Evolutionary conservation across 2,113 vertebrate species (phyloP), one percentile per base, ranked within the genome.

Genomic region (Dascyllus trimaculatus): DNA sequence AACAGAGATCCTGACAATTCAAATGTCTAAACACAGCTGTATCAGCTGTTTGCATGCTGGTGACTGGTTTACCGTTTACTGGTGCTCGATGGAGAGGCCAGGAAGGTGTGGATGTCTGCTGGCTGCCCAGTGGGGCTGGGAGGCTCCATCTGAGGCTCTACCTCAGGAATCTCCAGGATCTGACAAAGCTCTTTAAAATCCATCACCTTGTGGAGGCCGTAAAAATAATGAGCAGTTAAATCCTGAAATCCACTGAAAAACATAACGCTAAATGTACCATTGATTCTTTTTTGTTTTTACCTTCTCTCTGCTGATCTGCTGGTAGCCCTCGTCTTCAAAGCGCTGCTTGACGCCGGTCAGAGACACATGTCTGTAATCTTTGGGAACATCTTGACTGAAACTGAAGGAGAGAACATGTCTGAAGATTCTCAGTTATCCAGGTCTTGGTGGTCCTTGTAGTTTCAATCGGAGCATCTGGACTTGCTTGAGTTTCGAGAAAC

Each of bases 281-380:
- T 15, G 4, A 66, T 11, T n/a, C 13, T 4, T 2, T 25, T 18
- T 29, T 0, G n/a, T n/a, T 45, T 26, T 15, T 79, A 99, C 98
- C 94, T 95, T 91, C 25, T 98, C 96, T 84, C 94, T 97, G 79
- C 97, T 96, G 87, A 99, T 97, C 68, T 96, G 94, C 24, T 95
- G 95, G 3, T 96, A 98, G 26, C 91, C 89, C 21, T 97, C 95
- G 43, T 99, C 97, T 86, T 99, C 97, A 80, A 99, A 99, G 32
- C 98, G 93, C 69, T 99, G 98, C 70, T 96, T 98, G 4, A 99
- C 97, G 0, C 98, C 98, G 0, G 95, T 98, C 51, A 99, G 93
- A 49, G 97, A 96, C 26, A 98, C 95, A 2, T 99, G 96, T 77
- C 98, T 93, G 49, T 98, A 97, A 85, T 99, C 98, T 92, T 96